Evolutionary conservation across 2,113 vertebrate genomes (phyloP).

Genomic region (Zootoca vivipara): DNA sequence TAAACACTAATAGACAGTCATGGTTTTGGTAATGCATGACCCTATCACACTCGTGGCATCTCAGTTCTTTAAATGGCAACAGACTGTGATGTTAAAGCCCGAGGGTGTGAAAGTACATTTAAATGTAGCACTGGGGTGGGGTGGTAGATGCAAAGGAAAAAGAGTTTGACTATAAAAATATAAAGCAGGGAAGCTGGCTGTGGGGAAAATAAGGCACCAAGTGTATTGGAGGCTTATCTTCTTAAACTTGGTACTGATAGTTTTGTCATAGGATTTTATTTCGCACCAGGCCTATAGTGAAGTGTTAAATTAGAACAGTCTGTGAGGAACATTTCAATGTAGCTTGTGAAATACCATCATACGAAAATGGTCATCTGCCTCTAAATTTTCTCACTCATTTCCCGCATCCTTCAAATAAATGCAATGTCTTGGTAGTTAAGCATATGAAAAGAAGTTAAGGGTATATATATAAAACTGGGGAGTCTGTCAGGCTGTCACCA

Average conservation of each 20-base stretch:
- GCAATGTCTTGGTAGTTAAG: constrained; percentile 43
- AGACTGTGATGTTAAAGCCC: constrained; percentile 58
- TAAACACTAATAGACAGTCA: not conserved
- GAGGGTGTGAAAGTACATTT: constrained; percentile 63
- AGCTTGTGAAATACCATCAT: constrained; percentile 18
- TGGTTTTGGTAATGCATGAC: constrained; percentile 32
- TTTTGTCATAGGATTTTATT: constrained; percentile 7
- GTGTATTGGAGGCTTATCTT: constrained; percentile 31
- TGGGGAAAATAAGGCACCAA: constrained; percentile 20
- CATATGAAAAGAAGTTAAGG: constrained; percentile 43
- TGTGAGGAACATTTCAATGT: constrained; percentile 31
- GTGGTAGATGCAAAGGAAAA: constrained; percentile 3
- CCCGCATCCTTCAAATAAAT: constrained; percentile 32
- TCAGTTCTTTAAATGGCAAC: constrained; percentile 55
- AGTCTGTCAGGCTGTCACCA: not conserved
- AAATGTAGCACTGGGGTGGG: constrained; percentile 28
- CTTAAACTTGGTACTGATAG: constrained; percentile 24
- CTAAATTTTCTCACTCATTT: constrained; percentile 49
- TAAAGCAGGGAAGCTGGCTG: constrained; percentile 55
- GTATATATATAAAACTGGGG: constrained; percentile 40
- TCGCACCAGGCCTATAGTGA: constrained; percentile 5
- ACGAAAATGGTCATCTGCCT: constrained; percentile 35
- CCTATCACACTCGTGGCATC: constrained; percentile 44
- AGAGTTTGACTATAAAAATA: constrained; percentile 61
- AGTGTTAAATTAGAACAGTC: constrained; percentile 46